These are phyloP conservation scores for Nothobranchius kuhntae DNA, from an alignment of 2,113 vertebrate species.

Conservation along the genomic window DNA sequence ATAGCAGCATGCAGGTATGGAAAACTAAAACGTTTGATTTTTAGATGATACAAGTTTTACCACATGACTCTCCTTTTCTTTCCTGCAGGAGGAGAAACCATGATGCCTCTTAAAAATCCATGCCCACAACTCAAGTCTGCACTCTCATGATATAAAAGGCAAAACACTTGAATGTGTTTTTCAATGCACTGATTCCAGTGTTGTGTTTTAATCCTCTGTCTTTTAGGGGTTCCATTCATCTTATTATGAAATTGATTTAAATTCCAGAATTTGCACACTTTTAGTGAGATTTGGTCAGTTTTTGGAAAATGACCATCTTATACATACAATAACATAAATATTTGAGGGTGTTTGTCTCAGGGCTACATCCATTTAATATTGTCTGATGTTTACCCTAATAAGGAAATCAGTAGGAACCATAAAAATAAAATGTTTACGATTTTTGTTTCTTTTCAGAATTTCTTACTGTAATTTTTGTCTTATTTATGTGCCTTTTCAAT, in stretches of 20 bases:
- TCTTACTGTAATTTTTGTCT: neutral
- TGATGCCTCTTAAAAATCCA: slow-evolving; percentile 38
- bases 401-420: neutral
- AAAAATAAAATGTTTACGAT: too few relatives aligned
- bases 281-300: slow-evolving; percentile 12
- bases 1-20: slow-evolving; percentile 90
- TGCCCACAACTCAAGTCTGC: slow-evolving; percentile 4
- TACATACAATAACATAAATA: neutral
- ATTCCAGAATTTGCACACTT: slow-evolving; percentile 7
- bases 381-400: slow-evolving; percentile 23
- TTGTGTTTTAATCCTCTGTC: slow-evolving; percentile 10
- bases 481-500: neutral
- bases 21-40: neutral
- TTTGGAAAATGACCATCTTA: neutral
- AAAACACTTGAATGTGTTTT: neutral
- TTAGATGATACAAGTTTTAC: neutral
- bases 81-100: slow-evolving; percentile 46
- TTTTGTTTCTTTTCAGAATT: too few relatives aligned
- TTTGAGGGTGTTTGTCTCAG: slow-evolving; percentile 26
- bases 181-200: slow-evolving; percentile 22
- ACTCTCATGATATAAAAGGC: neutral
- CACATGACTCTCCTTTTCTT: slow-evolving; percentile 8
- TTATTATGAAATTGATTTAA: neutral
- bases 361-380: slow-evolving; percentile 18
- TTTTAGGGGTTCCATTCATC: neutral